A percentile compares a stretch with the other conserved stretches of the same genome.
Conservation (phyloP, 2,113 vertebrate species). For the Python bivittatus region DNA sequence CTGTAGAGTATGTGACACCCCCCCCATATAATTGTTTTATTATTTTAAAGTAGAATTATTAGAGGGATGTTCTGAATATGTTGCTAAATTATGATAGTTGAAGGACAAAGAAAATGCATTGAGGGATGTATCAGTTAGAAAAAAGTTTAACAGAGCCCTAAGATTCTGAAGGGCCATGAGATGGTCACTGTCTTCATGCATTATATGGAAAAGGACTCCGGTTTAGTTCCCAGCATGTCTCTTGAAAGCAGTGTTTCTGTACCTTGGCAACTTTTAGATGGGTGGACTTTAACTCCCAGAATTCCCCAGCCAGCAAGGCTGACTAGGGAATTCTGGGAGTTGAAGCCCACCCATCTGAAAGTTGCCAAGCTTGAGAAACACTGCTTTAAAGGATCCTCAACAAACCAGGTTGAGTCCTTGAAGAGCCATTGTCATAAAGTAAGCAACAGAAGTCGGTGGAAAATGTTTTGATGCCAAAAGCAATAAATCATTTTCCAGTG, state of each 20-base stretch:
- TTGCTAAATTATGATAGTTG: background rate
- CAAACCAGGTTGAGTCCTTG: background rate
- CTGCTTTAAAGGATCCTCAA: background rate
- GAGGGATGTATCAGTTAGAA: background rate
- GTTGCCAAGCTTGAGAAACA: too few relatives aligned
- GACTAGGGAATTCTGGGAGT: too few relatives aligned
- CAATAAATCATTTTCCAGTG: background rate
- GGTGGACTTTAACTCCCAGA: too few relatives aligned
- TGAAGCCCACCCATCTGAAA: too few relatives aligned
- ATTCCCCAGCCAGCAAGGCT: too few relatives aligned
- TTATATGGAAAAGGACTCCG: background rate
- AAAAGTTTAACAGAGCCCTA: background rate
- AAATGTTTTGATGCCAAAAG: background rate
- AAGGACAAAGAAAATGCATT: background rate
- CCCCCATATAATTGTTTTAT: background rate
- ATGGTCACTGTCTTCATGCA: background rate
- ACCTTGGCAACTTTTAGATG: too few relatives aligned
- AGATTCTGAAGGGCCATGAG: background rate
- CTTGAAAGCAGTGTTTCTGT: background rate
- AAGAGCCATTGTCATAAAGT: background rate
- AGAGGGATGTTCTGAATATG: background rate
- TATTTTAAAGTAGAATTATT: background rate
- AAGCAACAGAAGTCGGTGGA: background rate
- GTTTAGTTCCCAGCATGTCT: background rate
- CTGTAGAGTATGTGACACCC: background rate